phyloP scores from a whole-genome alignment of 2,888 invertebrate genomes.

The Hemistola chrysoprasaria region DNA sequence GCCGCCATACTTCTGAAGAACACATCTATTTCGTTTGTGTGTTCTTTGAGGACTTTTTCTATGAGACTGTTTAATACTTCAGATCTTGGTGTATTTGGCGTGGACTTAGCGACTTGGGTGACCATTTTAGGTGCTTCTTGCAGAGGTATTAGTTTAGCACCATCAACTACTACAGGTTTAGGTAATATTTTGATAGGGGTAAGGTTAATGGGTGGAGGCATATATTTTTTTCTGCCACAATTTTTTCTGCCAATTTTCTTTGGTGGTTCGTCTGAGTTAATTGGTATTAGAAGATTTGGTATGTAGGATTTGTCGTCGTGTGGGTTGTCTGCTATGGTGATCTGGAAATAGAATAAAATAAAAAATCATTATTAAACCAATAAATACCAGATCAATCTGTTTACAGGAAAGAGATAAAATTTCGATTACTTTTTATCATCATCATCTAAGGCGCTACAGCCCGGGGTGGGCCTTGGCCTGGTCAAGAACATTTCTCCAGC shows the following conservation, averaged over 20 bases:
- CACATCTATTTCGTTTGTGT: slow-evolving; percentile 75
- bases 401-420: no score
- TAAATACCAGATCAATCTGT: no score
- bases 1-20: slow-evolving; percentile 78
- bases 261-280: slow-evolving; percentile 42
- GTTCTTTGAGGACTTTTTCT: slow-evolving; percentile 70
- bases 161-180: slow-evolving; percentile 65
- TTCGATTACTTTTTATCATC: no score
- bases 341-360: slow-evolving; percentile 51
- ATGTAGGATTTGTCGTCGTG: slow-evolving; percentile 42
- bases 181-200: slow-evolving; percentile 73
- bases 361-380: no score
- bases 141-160: slow-evolving; percentile 61
- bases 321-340: slow-evolving; percentile 62
- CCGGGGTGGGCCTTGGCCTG: no score
- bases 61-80: slow-evolving; percentile 69
- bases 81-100: slow-evolving; percentile 53
- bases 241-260: slow-evolving; percentile 58
- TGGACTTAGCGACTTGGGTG: no score
- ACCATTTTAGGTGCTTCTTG: slow-evolving; percentile 52
- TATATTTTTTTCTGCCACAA: slow-evolving; percentile 61
- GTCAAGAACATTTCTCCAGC: no score
- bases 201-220: slow-evolving; percentile 50
- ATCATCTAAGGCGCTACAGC: no score
- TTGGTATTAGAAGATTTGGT: slow-evolving; percentile 46